Percentiles rank a stretch among this genome's conserved stretches.
Evolutionary conservation across 2,888 invertebrate species (phyloP).

Genomic region (Leptinotarsa haldemani): DNA sequence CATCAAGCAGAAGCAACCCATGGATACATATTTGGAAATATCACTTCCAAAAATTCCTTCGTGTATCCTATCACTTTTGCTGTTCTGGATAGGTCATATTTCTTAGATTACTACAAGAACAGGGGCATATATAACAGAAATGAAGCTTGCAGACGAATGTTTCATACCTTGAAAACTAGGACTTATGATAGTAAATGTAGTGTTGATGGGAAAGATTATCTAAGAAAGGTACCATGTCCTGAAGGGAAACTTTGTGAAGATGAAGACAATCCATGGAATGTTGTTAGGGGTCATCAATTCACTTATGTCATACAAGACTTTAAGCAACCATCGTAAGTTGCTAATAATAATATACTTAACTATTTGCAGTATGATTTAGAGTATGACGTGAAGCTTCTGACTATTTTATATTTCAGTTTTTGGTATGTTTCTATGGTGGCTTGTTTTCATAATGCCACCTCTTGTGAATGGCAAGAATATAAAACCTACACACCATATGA

Average conservation of each 20-base stretch:
- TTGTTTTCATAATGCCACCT: slow-evolving; percentile 84
- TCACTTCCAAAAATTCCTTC: slow-evolving; percentile 79
- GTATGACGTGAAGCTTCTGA: background rate
- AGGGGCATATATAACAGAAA: slow-evolving; percentile 75
- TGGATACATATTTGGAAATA: slow-evolving; percentile 96
- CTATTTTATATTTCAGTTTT: slow-evolving; percentile 73
- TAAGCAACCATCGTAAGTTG: slow-evolving; percentile 85
- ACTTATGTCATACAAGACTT: slow-evolving; percentile 93
- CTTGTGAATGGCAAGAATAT: slow-evolving; percentile 88
- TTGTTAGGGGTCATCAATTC: slow-evolving; percentile 90
- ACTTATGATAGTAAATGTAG: slow-evolving; percentile 90
- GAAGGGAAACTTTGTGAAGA: slow-evolving; percentile 82
- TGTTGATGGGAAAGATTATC: slow-evolving; percentile 80
- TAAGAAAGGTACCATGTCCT: slow-evolving; percentile 88
- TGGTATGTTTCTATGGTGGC: slow-evolving; percentile 97
- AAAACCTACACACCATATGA: slow-evolving; percentile 65
- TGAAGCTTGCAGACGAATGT: slow-evolving; percentile 87
- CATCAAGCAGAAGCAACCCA: slow-evolving; percentile 87
- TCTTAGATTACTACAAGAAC: slow-evolving; percentile 90
- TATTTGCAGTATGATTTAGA: background rate
- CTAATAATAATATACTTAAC: slow-evolving; percentile 17
- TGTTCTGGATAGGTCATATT: slow-evolving; percentile 89
- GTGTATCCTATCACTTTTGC: slow-evolving; percentile 82
- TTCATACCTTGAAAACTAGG: slow-evolving; percentile 81
- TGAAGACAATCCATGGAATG: slow-evolving; percentile 87